These are phyloP conservation scores for Dipodomys merriami DNA, from an alignment of 2,113 vertebrate genomes.

Conservation along the genomic window DNA sequence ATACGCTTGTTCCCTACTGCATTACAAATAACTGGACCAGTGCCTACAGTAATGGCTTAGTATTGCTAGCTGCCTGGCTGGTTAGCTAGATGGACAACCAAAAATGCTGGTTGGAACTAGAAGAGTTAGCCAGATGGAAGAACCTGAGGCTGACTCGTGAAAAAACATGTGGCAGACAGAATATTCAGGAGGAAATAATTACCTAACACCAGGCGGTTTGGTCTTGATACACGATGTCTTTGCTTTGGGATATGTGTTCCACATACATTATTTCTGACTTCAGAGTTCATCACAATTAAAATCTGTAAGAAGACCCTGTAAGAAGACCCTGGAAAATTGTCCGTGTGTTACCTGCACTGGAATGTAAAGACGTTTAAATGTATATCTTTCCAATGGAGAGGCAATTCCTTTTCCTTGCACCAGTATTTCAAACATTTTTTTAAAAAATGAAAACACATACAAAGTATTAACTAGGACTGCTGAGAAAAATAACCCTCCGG, in stretches of 20 bases:
- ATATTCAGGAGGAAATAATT: not conserved
- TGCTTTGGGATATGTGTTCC: slow-evolving; percentile 37
- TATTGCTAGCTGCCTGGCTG: not conserved
- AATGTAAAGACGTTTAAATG: not conserved
- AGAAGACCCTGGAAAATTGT: not conserved
- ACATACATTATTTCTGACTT: slow-evolving; percentile 38
- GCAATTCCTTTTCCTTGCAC: slow-evolving; percentile 70
- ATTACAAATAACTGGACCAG: not conserved
- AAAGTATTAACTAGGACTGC: slow-evolving; percentile 79
- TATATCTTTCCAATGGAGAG: slow-evolving; percentile 64
- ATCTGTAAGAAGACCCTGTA: too few relatives aligned
- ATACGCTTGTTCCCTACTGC: not conserved
- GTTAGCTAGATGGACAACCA: not conserved
- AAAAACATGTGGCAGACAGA: not conserved
- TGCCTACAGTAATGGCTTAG: not conserved
- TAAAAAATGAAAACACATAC: slow-evolving; percentile 78
- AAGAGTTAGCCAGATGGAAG: not conserved
- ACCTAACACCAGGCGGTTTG: not conserved
- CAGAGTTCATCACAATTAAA: slow-evolving; percentile 40
- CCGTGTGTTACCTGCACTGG: not conserved
- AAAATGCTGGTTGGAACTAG: not conserved
- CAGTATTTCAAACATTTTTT: slow-evolving; percentile 77
- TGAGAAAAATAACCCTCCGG: slow-evolving; percentile 74
- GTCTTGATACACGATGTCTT: not conserved
- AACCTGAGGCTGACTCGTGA: not conserved